Conservation (phyloP, 1,140 invertebrate species). For the Temnothorax curvispinosus region DNA sequence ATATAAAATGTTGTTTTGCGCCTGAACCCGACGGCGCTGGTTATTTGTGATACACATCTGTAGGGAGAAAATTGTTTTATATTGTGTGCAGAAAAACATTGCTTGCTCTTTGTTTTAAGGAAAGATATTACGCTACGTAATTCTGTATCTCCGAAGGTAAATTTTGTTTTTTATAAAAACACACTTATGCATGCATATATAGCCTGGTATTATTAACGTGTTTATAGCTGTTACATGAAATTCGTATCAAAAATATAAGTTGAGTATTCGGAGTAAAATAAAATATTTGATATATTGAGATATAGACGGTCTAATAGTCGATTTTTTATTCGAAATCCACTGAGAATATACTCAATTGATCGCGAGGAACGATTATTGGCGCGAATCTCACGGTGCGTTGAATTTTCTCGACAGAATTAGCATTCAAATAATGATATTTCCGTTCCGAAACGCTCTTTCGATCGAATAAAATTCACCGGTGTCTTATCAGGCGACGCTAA, state of each 20-base stretch:
- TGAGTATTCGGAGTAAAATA: not conserved
- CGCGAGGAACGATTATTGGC: not conserved
- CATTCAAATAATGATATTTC: not conserved
- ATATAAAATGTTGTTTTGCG: conserved; percentile 27
- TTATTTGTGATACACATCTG: not conserved
- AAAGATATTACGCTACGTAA: not conserved
- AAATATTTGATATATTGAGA: not conserved
- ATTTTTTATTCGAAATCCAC: not conserved
- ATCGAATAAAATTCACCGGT: not conserved
- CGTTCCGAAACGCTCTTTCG: not conserved
- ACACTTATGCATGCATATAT: too few species aligned
- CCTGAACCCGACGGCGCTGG: not conserved
- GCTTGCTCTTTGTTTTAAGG: not conserved
- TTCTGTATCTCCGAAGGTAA: not conserved
- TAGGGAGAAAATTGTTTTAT: not conserved
- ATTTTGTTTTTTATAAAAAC: not conserved
- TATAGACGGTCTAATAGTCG: not conserved
- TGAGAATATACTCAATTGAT: not conserved
- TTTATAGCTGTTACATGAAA: not conserved
- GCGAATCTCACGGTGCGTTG: not conserved
- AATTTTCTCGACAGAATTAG: not conserved
- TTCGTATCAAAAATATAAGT: not conserved
- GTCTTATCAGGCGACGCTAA: not conserved
- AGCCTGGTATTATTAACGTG: too few species aligned
- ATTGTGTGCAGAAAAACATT: not conserved